These are phyloP conservation scores for Apostichopus japonicus DNA, from an alignment of 35 echinoderm and acorn worm species.

Conservation along the genomic window DNA sequence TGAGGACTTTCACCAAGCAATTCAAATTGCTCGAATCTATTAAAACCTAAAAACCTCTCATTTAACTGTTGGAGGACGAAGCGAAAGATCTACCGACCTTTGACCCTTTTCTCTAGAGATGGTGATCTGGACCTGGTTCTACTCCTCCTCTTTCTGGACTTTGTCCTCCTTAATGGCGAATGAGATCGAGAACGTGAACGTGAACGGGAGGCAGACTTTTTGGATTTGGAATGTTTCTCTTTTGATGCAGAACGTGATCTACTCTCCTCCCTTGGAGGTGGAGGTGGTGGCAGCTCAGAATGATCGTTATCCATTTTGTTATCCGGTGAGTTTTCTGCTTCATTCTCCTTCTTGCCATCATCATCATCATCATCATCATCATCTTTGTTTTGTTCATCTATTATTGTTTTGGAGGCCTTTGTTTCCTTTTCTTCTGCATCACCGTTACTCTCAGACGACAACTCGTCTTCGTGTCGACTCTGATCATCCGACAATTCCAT, in stretches of 20 bases:
- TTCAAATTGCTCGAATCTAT: no score
- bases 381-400: no score
- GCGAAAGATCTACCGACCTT: background rate
- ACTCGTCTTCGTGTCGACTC: background rate
- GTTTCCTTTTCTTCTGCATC: background rate
- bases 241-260: background rate
- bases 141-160: constrained; percentile 29
- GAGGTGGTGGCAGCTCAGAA: background rate
- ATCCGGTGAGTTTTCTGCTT: background rate
- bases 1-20: no score
- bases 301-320: background rate
- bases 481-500: background rate
- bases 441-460: background rate
- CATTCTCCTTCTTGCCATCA: background rate
- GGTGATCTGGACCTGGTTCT: constrained; percentile 33
- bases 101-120: constrained; percentile 14
- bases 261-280: background rate
- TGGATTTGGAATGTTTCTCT: constrained; percentile 12
- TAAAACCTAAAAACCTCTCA: no score
- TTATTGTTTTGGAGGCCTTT: no score
- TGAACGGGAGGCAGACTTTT: constrained; percentile 17
- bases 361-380: no score
- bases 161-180: background rate
- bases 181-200: background rate
- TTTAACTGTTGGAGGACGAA: no score